These are phyloP conservation scores for Drosophila obscura DNA, from an alignment of 1,140 invertebrate species.

Conservation along the genomic window DNA sequence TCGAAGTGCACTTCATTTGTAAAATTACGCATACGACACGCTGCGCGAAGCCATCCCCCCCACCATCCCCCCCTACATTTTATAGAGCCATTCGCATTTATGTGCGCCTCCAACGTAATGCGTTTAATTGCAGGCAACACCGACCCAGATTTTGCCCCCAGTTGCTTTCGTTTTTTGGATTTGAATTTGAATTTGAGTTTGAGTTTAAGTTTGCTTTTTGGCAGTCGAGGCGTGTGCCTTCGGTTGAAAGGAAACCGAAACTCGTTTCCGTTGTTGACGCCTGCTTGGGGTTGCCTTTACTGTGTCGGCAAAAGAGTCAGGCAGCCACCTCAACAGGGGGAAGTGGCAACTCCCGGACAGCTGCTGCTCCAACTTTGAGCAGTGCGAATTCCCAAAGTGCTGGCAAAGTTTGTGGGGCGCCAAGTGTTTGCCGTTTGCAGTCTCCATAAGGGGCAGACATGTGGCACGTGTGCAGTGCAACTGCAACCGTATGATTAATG, in stretches of 20 bases:
- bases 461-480: conserved; percentile 19
- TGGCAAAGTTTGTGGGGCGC: conserved; percentile 19
- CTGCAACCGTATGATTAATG: conserved; percentile 33
- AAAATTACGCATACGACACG: conserved; percentile 69
- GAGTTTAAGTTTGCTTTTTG: background rate
- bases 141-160: conserved; percentile 43
- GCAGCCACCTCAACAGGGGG: background rate
- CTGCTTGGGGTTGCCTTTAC: conserved; percentile 23
- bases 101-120: conserved; percentile 36
- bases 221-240: background rate
- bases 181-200: conserved; percentile 18
- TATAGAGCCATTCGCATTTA: conserved; percentile 40
- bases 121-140: conserved; percentile 42
- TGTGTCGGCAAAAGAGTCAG: conserved; percentile 16
- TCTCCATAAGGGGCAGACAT: conserved; percentile 27
- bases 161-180: background rate
- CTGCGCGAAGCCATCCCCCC: conserved; percentile 2
- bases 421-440: conserved; percentile 27
- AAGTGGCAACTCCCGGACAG: conserved; percentile 4
- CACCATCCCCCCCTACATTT: conserved; percentile 6
- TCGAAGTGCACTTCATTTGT: conserved; percentile 49
- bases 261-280: conserved; percentile 33
- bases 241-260: conserved; percentile 19
- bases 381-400: conserved; percentile 11
- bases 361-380: conserved; percentile 31